Conservation (phyloP, 1,140 invertebrate genomes). For the Battus philenor region DNA sequence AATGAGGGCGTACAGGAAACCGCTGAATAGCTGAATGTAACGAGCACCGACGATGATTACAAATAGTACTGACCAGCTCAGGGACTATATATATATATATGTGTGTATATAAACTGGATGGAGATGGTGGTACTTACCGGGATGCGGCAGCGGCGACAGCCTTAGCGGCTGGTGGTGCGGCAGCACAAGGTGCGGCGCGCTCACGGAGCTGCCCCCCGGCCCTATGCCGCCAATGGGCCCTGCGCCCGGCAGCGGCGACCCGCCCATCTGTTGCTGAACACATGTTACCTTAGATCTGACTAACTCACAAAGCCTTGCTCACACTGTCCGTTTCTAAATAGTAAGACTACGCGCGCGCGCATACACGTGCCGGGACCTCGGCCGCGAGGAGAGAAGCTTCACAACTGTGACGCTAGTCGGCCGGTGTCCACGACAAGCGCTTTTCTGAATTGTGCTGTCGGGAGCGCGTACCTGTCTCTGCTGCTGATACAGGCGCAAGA, state of each 20-base stretch:
- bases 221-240: slow-evolving; percentile 10
- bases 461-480: slow-evolving; percentile 46
- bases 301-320: too few species aligned
- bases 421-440: not conserved
- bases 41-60: too few species aligned
- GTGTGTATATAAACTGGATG: too few species aligned
- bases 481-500: slow-evolving; percentile 77
- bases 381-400: not conserved
- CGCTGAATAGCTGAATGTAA: too few species aligned
- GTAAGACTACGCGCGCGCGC: not conserved
- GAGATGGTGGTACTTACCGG: too few species aligned
- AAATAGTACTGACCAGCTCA: too few species aligned
- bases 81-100: too few species aligned
- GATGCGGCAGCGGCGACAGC: slow-evolving; percentile 76
- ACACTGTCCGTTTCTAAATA: too few species aligned
- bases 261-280: slow-evolving; percentile 39
- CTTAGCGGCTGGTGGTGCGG: slow-evolving; percentile 73
- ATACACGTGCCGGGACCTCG: not conserved
- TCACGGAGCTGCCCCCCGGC: not conserved
- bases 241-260: slow-evolving; percentile 41
- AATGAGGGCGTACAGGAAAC: too few species aligned
- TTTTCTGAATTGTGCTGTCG: not conserved
- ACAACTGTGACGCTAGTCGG: not conserved
- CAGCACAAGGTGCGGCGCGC: slow-evolving; percentile 45
- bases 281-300: too few species aligned